Evolutionary conservation across 2,797 vertebrate species (phyloP).

Genomic region (Mus caroli): DNA sequence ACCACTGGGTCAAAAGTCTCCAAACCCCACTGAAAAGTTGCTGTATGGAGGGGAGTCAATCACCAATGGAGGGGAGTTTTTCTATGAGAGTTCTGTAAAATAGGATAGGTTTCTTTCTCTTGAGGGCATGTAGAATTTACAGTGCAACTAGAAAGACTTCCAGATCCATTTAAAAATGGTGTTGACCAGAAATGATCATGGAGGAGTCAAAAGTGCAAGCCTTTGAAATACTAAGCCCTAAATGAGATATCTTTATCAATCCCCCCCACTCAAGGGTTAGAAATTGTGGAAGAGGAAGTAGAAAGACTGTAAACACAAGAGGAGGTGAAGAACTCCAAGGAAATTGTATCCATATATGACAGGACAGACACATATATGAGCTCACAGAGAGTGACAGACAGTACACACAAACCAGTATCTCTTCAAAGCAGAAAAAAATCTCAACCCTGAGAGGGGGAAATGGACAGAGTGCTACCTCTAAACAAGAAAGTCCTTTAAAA

Average conservation of each 20-base stretch:
- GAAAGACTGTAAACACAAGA: not conserved
- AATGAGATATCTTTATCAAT: not conserved
- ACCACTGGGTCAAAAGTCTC: too few relatives aligned
- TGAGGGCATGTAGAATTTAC: not conserved
- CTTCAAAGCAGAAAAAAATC: not conserved
- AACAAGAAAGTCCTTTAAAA: slow-evolving; percentile 67
- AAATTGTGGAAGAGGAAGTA: not conserved
- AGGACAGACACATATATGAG: not conserved
- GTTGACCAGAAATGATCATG: not conserved
- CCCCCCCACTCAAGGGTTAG: not conserved
- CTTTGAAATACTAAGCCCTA: not conserved
- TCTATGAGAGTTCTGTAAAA: not conserved
- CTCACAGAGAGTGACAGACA: not conserved
- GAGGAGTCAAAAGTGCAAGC: not conserved
- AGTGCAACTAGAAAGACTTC: not conserved
- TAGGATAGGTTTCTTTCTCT: not conserved
- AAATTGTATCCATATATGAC: not conserved
- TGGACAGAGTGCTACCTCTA: not conserved
- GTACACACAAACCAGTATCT: not conserved
- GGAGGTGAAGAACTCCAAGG: not conserved
- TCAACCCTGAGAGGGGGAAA: not conserved
- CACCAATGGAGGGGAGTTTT: not conserved
- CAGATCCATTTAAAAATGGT: not conserved
- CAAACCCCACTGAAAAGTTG: too few relatives aligned
- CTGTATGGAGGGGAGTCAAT: too few relatives aligned